Base-by-base conservation (phyloP, 64 coral and sea anemone species). In the Orbicella faveolata region DNA sequence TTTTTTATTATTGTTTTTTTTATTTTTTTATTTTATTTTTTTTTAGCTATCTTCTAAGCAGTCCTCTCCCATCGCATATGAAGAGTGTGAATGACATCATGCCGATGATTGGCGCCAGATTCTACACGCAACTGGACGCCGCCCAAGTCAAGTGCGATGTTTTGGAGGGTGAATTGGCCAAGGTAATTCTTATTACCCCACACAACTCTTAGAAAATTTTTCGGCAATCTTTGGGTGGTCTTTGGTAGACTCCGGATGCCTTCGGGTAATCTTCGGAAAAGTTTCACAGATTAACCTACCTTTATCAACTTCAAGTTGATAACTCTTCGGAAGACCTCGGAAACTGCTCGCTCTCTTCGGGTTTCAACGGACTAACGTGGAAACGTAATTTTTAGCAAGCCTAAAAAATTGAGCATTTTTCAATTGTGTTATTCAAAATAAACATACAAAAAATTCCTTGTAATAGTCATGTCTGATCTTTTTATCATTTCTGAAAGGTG, bases 1-100 rank as follows among this genome's bases (percentile, higher is more conserved):
- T 78, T 1, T 54, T 76, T 30, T 30, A 30, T 30, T 30, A 30
- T 30, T 30, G 0, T 30, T 88, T 75, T 88, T 75, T 36, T 19
- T 21, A 57, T 78, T 1, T 30, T 25, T 39, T 23, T 26, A 30
- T 30, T 30, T 30, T 30, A 30, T 78, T 75, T 76, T 88, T 80
- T 36, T 35, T 48, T 67, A 99, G 97, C 10, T 99, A 99, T 61
- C 92, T 99, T 8, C 75, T 99, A 14, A 90, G 94, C 48, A 95
- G 92, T 77, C 94, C 93, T 1, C 79, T 90, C 4, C 79, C 94
- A 34, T 78, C 90, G 44, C 91, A 95, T 81, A 90, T 99, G 88
- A 99, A 99, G 64, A 99, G 91, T 63, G 94, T 99, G 9, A 99
- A 99, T 83, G 97, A 99, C 72, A 88, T 99, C 33, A 99, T 99